Percentiles rank a stretch among this genome's conserved stretches.
phyloP scores from a whole-genome alignment of 1,140 invertebrate species.

The Drosophila kurseongensis region DNA sequence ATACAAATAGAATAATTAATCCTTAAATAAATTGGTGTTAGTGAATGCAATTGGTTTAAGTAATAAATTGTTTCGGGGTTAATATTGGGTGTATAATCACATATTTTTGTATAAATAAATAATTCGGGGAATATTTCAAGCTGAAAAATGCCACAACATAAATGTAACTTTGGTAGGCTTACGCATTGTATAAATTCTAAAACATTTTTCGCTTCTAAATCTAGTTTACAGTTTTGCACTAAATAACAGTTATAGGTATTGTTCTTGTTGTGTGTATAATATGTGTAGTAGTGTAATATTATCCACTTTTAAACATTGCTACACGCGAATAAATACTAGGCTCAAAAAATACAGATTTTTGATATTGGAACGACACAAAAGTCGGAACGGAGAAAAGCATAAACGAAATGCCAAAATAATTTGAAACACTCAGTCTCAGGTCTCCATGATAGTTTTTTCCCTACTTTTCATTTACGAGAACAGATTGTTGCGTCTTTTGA shows the following conservation, averaged over 20 bases:
- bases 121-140: conserved; percentile 52
- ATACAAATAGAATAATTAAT: conserved; percentile 50
- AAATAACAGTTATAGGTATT: conserved; percentile 71
- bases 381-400: conserved; percentile 33
- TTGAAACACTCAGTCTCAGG: conserved; percentile 60
- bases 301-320: conserved; percentile 19
- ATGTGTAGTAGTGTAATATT: conserved; percentile 18
- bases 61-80: conserved; percentile 42
- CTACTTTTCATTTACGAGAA: conserved; percentile 85
- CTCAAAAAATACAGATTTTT: conserved; percentile 64
- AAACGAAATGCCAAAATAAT: conserved; percentile 47
- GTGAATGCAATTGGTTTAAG: conserved; percentile 64
- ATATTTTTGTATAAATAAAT: conserved; percentile 72
- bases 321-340: conserved; percentile 56
- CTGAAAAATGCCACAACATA: conserved; percentile 60
- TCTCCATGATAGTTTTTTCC: conserved; percentile 31
- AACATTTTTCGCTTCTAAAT: conserved; percentile 36
- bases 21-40: conserved; percentile 60
- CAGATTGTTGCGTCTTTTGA: conserved; percentile 89
- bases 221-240: conserved; percentile 64
- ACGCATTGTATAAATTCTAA: conserved; percentile 78
- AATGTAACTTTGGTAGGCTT: conserved; percentile 80
- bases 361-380: conserved; percentile 17
- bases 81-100: conserved; percentile 68
- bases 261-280: conserved; percentile 45